Conservation (phyloP, 30 jellyfish, hydroid and myxozoan genomes). For the Aurelia aurita region DNA sequence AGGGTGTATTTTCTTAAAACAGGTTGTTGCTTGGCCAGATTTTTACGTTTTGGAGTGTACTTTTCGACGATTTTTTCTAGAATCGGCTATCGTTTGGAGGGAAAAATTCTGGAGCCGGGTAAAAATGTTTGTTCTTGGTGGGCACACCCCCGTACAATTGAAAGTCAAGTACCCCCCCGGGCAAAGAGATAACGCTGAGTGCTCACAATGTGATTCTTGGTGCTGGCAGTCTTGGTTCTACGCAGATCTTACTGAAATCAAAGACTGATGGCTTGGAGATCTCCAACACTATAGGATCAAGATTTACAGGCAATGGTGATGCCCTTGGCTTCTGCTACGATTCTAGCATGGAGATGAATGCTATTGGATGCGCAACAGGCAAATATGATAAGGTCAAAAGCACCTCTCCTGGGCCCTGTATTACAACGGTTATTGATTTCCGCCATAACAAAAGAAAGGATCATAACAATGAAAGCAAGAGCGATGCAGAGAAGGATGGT, state of each 20-base stretch:
- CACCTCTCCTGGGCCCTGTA: conserved; percentile 49
- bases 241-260: conserved; percentile 49
- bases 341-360: conserved; percentile 2
- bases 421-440: conserved; percentile 50
- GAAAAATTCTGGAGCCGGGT: too few species aligned
- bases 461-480: too few species aligned
- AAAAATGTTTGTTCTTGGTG: too few species aligned
- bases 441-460: not conserved
- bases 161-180: too few species aligned
- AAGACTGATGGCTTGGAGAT: conserved; percentile 40
- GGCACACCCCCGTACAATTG: too few species aligned
- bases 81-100: too few species aligned
- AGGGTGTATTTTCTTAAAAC: too few species aligned
- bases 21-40: too few species aligned
- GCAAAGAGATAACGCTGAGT: conserved; percentile 10
- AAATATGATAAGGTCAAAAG: not conserved
- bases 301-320: conserved; percentile 67
- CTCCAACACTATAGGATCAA: conserved; percentile 27
- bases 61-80: too few species aligned
- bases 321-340: conserved; percentile 40
- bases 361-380: conserved; percentile 23
- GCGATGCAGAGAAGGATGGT: too few species aligned
- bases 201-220: conserved; percentile 51
- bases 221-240: conserved; percentile 61
- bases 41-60: too few species aligned